Percentiles rank a stretch among this genome's conserved stretches.
phyloP scores from a whole-genome alignment of 1,140 invertebrate species.

The Cephus cinctus region DNA sequence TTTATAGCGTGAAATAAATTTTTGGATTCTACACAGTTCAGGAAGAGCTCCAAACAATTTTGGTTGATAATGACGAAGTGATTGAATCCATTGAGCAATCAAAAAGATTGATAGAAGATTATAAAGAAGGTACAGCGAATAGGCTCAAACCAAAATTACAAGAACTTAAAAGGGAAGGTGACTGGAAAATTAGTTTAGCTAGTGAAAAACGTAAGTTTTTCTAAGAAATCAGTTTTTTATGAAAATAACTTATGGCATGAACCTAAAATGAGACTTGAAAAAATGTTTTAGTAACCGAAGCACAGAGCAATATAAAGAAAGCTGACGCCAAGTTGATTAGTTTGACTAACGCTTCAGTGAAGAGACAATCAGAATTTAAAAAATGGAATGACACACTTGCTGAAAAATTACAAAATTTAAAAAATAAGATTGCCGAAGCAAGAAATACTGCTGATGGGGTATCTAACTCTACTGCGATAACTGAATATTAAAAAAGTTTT shows the following conservation, averaged over 20 bases:
- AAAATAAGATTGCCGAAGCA: slow-evolving; percentile 73
- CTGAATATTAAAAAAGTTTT: slow-evolving; percentile 8
- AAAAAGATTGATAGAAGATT: slow-evolving; percentile 49
- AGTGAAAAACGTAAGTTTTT: slow-evolving; percentile 49
- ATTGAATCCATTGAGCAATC: slow-evolving; percentile 42
- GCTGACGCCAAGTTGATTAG: slow-evolving; percentile 58
- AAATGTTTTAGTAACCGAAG: slow-evolving; percentile 55
- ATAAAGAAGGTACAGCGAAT: slow-evolving; percentile 41
- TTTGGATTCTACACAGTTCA: slow-evolving; percentile 28
- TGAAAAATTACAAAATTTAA: slow-evolving; percentile 65
- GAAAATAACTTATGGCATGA: not conserved
- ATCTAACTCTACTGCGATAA: slow-evolving; percentile 40
- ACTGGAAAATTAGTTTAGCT: slow-evolving; percentile 56
- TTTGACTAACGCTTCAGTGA: slow-evolving; percentile 54
- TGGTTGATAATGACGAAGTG: slow-evolving; percentile 29
- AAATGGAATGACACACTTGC: slow-evolving; percentile 63
- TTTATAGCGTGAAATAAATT: slow-evolving; percentile 1
- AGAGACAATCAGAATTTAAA: slow-evolving; percentile 60
- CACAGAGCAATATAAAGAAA: slow-evolving; percentile 59
- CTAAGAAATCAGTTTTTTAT: not conserved
- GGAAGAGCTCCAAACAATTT: slow-evolving; percentile 27
- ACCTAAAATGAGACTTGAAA: not conserved
- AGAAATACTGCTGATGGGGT: slow-evolving; percentile 79
- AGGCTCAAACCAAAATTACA: slow-evolving; percentile 54
- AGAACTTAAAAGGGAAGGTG: slow-evolving; percentile 59